A percentile compares a stretch with the other conserved stretches of the same genome.
Conservation (phyloP, 2,113 vertebrate genomes). For the Galemys pyrenaicus region DNA sequence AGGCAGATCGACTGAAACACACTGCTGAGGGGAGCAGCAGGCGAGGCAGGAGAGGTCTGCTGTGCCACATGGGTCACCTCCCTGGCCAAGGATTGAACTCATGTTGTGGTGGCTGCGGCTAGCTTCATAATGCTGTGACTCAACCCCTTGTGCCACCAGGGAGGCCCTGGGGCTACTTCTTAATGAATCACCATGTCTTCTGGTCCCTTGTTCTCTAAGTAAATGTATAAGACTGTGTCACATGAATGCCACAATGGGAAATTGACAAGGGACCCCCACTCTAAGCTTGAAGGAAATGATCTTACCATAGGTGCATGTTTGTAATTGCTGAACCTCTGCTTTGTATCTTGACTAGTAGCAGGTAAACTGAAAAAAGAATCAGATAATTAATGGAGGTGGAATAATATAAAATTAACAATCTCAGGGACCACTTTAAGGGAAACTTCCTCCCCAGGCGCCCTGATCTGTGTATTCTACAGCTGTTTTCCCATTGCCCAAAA, state of each 20-base stretch:
- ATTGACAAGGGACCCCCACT: background rate
- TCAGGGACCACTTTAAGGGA: slow-evolving; percentile 11
- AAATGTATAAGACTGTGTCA: background rate
- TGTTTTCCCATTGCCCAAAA: slow-evolving; percentile 65
- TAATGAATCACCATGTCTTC: background rate
- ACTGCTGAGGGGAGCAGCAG: too few species aligned
- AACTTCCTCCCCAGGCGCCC: background rate
- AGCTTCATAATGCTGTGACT: too few species aligned
- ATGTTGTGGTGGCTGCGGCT: too few species aligned
- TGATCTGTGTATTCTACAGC: slow-evolving; percentile 5
- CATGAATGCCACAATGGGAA: background rate
- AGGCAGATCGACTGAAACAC: too few species aligned
- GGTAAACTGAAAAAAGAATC: background rate
- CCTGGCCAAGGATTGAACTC: too few species aligned
- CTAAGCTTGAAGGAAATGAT: background rate
- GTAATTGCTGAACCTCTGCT: background rate
- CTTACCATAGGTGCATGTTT: background rate
- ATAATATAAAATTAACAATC: slow-evolving; percentile 37
- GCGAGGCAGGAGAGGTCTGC: too few species aligned
- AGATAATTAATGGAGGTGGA: background rate
- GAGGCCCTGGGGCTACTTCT: background rate
- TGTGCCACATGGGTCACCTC: too few species aligned
- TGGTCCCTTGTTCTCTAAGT: background rate
- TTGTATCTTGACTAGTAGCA: slow-evolving; percentile 43
- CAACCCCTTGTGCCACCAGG: too few species aligned